Conservation (phyloP, 2,797 vertebrate genomes). For the Anolis apletophallus region DNA sequence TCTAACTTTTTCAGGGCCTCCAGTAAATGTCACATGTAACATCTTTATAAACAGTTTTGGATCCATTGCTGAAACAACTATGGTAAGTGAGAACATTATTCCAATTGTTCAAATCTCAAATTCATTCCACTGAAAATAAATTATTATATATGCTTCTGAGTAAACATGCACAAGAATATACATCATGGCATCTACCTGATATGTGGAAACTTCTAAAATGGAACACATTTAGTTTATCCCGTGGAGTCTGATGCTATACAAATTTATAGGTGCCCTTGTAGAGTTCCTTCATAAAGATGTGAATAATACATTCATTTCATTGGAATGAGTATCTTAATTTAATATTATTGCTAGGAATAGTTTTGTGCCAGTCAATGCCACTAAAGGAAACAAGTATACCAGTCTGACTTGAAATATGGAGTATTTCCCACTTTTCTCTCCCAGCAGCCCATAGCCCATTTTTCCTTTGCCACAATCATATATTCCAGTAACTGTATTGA, state of each 20-base stretch:
- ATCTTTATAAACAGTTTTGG: constrained; percentile 99
- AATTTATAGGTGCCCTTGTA: background rate
- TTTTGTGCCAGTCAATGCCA: background rate
- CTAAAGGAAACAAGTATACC: background rate
- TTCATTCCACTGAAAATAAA: background rate
- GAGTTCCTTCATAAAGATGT: background rate
- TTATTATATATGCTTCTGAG: no score
- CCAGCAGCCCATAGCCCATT: no score
- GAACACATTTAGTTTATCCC: background rate
- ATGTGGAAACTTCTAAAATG: background rate
- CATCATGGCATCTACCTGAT: background rate
- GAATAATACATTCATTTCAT: background rate
- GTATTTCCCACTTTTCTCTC: background rate
- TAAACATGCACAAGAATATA: background rate
- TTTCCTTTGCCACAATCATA: no score
- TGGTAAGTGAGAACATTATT: constrained; percentile 82
- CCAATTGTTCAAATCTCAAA: constrained; percentile 43
- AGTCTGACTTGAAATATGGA: background rate
- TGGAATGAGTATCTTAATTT: background rate
- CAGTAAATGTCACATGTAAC: constrained; percentile 97
- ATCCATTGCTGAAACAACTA: constrained; percentile 97
- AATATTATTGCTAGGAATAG: background rate
- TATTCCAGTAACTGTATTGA: no score
- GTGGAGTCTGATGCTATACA: background rate
- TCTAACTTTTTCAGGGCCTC: constrained; percentile 83